Percentiles rank a stretch among this genome's conserved stretches.
These are phyloP conservation scores for Catocala fraxini DNA, from an alignment of 2,888 invertebrate species.

Conservation along the genomic window DNA sequence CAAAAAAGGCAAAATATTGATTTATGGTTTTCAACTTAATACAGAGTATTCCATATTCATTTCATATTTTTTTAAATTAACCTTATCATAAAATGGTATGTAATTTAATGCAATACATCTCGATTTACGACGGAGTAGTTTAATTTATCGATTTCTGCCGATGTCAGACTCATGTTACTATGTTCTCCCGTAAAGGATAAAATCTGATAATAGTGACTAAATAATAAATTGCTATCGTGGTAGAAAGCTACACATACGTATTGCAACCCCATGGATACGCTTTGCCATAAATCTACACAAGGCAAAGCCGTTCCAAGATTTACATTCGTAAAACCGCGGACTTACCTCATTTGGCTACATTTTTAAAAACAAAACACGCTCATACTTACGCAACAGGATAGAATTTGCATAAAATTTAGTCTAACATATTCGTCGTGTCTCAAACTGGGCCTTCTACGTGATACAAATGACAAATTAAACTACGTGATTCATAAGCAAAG, in stretches of 20 bases:
- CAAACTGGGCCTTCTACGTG: slow-evolving; percentile 33
- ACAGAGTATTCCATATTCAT: too few relatives aligned
- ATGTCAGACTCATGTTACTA: background rate
- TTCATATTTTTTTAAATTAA: too few relatives aligned
- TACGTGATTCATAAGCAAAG: slow-evolving; percentile 11
- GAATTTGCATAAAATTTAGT: slow-evolving; percentile 43
- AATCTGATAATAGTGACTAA: slow-evolving; percentile 5
- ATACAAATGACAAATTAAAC: slow-evolving; percentile 25
- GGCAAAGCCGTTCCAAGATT: background rate
- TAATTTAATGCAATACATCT: too few relatives aligned
- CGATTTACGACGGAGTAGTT: background rate
- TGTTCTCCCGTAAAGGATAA: background rate
- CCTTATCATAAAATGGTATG: too few relatives aligned
- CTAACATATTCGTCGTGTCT: slow-evolving; percentile 21
- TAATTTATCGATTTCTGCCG: background rate
- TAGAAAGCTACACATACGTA: slow-evolving; percentile 1
- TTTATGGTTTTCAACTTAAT: too few relatives aligned
- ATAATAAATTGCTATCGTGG: slow-evolving; percentile 5
- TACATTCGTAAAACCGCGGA: slow-evolving; percentile 10
- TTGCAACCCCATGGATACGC: background rate
- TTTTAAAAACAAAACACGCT: slow-evolving; percentile 34
- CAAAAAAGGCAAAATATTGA: too few relatives aligned
- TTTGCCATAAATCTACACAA: background rate
- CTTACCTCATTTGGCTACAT: slow-evolving; percentile 2
- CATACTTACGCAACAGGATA: slow-evolving; percentile 30